These are phyloP conservation scores for Arion vulgaris DNA, from an alignment of 1,140 invertebrate genomes.

Conservation along the genomic window DNA sequence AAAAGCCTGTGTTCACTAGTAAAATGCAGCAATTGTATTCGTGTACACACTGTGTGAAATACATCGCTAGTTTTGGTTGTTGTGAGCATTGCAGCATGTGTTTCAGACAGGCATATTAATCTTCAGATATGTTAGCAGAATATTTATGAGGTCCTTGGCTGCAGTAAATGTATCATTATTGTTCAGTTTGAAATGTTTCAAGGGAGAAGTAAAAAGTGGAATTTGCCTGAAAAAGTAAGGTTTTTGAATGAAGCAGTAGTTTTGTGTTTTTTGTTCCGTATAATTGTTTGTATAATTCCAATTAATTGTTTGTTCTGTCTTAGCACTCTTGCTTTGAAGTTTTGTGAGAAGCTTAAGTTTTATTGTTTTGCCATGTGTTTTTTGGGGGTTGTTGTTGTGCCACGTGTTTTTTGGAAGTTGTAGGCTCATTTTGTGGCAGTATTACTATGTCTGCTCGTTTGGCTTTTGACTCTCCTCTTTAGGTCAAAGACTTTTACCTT, in stretches of 20 bases:
- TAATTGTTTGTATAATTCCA: no score
- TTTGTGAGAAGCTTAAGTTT: no score
- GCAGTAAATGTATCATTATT: background rate
- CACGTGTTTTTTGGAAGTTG: no score
- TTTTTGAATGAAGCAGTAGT: background rate
- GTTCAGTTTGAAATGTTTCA: background rate
- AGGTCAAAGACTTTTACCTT: no score
- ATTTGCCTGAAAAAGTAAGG: constrained; percentile 1
- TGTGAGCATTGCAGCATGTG: background rate
- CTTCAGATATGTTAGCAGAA: background rate
- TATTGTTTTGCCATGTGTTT: no score
- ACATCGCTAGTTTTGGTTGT: background rate
- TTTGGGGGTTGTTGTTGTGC: no score
- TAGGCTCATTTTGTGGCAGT: no score
- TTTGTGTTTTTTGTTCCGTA: no score
- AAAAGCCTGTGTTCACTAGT: background rate
- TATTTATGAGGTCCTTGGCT: background rate
- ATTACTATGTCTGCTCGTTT: no score
- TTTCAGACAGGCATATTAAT: background rate
- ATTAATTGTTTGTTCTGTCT: no score
- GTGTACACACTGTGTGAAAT: background rate
- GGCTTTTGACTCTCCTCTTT: no score
- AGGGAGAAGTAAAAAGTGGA: background rate
- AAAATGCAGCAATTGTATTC: background rate
- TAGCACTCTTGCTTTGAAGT: no score